Base-by-base conservation (phyloP, 2,113 vertebrate genomes). In the Brachypodius melanocephalos region DNA sequence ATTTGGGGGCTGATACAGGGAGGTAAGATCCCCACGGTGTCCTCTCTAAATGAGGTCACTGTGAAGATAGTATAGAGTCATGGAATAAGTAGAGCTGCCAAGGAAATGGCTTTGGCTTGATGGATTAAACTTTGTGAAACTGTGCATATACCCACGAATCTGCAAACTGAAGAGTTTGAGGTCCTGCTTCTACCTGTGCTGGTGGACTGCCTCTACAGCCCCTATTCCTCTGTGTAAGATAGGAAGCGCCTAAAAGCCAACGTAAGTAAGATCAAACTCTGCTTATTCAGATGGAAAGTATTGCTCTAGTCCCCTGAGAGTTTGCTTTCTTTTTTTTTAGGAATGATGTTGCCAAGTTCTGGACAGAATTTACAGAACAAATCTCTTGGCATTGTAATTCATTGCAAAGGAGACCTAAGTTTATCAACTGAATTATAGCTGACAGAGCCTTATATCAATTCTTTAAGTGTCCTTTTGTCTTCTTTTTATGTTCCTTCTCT, bases 321-420 rank as follows among this genome's bases (percentile, higher is more conserved):
- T 88, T 93, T 88, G 45, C 76, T 89, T 92, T 10, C 68, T 32
- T 32, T 62, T 88, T 88, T 68, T 86, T 92, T 62, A 74, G 40
- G 82, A 94, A 49, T 46, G 54, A 34, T 73, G 61, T 66, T 91
- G 88, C 91, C 96, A 97, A 97, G 68, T 91, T 95, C 81, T 92
- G 73, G 83, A 80, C 83, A 91, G 72, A 73, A 94, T 84, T 97
- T 92, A 91, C 77, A 65, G 94, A 93, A 91, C 83, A 94, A 95
- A 95, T 95, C 91, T 95, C 65, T 92, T 95, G 91, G 67, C 89
- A 90, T 91, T 72, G 52, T 81, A 95, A 95, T 81, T 96, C 61
- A 91, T 76, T 92, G 65, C 87, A 91, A 94, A 88, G 40, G 80
- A 90, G 75, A 93, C 43, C 58, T 73, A 84, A 88, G 89, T 95